Evolutionary conservation across 1,140 invertebrate species (phyloP).

Genomic region (Drosophila persimilis): DNA sequence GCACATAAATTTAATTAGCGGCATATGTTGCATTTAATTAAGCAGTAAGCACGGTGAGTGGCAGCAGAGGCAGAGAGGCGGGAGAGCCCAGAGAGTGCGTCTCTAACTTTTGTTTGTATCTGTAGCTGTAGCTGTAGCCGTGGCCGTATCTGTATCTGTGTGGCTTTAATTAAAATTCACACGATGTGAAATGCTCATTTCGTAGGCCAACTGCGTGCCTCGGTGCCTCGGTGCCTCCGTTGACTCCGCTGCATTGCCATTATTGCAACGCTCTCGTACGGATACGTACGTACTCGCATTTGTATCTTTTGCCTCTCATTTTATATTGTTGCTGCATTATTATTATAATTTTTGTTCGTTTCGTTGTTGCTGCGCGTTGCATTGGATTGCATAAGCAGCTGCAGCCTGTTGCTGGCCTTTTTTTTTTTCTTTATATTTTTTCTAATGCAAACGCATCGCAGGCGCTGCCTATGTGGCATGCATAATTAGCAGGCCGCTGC

Average conservation of each 20-base stretch:
- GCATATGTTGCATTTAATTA: constrained; percentile 80
- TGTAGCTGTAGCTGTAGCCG: constrained; percentile 1
- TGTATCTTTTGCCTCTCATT: constrained; percentile 33
- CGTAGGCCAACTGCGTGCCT: constrained; percentile 73
- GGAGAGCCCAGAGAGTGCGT: neutral
- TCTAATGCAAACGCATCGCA: constrained; percentile 55
- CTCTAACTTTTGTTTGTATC: constrained; percentile 31
- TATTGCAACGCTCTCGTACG: constrained; percentile 44
- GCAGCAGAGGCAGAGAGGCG: constrained; percentile 7
- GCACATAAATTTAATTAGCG: constrained; percentile 80
- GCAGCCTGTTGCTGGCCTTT: constrained; percentile 56
- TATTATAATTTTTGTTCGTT: constrained; percentile 62
- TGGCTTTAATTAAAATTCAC: constrained; percentile 77
- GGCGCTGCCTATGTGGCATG: constrained; percentile 68
- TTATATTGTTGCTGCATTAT: constrained; percentile 71
- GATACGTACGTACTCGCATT: constrained; percentile 17
- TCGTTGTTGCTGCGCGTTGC: constrained; percentile 36
- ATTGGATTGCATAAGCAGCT: constrained; percentile 63
- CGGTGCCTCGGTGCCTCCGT: constrained; percentile 15
- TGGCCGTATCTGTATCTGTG: constrained; percentile 10
- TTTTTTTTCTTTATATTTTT: constrained; percentile 11
- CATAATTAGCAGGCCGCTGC: constrained; percentile 68
- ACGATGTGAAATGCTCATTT: constrained; percentile 78
- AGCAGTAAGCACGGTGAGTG: constrained; percentile 68
- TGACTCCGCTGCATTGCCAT: constrained; percentile 32